Conservation (phyloP, 1,140 invertebrate genomes). For the Littorina saxatilis region DNA sequence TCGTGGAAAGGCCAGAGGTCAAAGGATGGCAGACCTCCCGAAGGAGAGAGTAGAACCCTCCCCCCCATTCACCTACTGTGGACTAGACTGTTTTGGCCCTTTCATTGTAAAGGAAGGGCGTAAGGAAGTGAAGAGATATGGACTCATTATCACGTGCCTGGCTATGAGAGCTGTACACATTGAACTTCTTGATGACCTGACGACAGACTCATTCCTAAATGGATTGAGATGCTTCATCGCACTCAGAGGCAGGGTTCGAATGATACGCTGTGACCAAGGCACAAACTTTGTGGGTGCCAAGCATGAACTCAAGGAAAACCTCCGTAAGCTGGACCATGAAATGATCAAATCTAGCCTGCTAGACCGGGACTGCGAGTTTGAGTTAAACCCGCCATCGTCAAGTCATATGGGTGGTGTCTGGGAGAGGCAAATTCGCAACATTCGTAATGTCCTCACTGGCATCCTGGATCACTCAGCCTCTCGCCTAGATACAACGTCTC, state of each 20-base stretch:
- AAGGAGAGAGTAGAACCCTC: too few species aligned
- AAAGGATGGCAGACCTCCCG: too few species aligned
- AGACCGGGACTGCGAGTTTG: conserved; percentile 37
- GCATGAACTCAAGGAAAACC: conserved; percentile 38
- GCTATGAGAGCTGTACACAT: conserved; percentile 50
- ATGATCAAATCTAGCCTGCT: not conserved
- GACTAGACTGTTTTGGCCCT: conserved; percentile 56
- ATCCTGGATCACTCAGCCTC: not conserved
- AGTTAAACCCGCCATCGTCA: conserved; percentile 40
- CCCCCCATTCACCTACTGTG: conserved; percentile 46
- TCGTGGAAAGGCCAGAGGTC: too few species aligned
- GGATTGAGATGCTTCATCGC: conserved; percentile 45
- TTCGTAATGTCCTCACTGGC: conserved; percentile 41
- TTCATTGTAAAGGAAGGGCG: conserved; percentile 51
- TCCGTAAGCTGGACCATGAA: conserved; percentile 4
- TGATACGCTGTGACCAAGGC: conserved; percentile 48
- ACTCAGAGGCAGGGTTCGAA: conserved; percentile 49
- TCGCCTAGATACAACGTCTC: not conserved
- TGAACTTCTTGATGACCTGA: conserved; percentile 52
- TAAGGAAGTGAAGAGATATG: conserved; percentile 52
- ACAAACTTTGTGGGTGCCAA: conserved; percentile 46
- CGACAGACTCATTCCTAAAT: conserved; percentile 54
- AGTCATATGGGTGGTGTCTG: too few species aligned
- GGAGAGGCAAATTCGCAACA: conserved; percentile 51
- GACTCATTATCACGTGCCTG: conserved; percentile 53